A percentile compares a stretch with the other conserved stretches of the same genome.
phyloP scores from a whole-genome alignment of 2,797 vertebrate genomes.

The Pogoniulus pusillus region DNA sequence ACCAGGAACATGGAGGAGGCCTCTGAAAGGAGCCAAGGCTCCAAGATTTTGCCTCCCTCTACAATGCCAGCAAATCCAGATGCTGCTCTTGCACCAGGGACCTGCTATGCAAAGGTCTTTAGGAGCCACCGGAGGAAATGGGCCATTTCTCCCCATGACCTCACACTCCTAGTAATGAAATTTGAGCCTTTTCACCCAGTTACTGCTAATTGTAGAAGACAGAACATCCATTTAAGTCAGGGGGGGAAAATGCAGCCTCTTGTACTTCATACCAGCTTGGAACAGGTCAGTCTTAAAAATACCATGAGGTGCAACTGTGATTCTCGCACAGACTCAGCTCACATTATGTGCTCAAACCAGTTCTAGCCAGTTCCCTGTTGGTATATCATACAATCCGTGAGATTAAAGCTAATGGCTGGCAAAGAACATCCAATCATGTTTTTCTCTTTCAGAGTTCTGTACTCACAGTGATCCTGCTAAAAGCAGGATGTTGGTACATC shows the following conservation, averaged over 20 bases:
- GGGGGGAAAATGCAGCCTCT: rapidly evolving
- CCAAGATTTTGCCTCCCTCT: rapidly evolving
- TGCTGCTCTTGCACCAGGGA: rapidly evolving
- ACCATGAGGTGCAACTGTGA: background rate
- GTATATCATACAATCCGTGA: background rate
- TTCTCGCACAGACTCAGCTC: background rate
- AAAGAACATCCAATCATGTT: background rate
- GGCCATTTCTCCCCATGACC: background rate
- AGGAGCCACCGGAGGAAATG: background rate
- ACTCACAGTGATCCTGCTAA: background rate
- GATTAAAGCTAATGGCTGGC: background rate
- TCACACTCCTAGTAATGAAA: background rate
- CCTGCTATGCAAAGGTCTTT: background rate
- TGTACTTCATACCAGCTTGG: background rate
- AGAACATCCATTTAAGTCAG: background rate
- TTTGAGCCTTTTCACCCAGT: background rate
- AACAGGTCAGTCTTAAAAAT: background rate
- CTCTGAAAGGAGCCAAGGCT: background rate
- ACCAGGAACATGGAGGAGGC: background rate
- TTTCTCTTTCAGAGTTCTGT: background rate
- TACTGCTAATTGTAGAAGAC: background rate
- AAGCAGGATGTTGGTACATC: no score
- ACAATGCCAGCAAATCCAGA: background rate
- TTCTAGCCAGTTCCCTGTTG: background rate
- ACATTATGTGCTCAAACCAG: background rate